These are phyloP conservation scores for Hycleus cichorii DNA, from an alignment of 1,140 invertebrate genomes.

Conservation along the genomic window DNA sequence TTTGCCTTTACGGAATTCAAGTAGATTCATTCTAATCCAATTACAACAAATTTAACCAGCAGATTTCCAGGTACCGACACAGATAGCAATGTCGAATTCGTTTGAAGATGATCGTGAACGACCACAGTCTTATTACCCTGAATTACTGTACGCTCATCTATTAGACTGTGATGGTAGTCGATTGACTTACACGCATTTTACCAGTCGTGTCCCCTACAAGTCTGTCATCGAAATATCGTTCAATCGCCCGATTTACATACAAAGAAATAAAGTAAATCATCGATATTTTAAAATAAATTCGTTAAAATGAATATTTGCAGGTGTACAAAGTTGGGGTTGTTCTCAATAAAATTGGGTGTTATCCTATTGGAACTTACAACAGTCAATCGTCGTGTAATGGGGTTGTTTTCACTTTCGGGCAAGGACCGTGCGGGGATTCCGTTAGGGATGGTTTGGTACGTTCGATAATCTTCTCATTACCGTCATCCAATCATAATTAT, in stretches of 20 bases:
- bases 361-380: slow-evolving; percentile 62
- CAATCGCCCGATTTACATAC: slow-evolving; percentile 66
- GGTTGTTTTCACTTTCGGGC: slow-evolving; percentile 65
- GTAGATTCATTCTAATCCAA: slow-evolving; percentile 35
- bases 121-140: slow-evolving; percentile 51
- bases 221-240: slow-evolving; percentile 69
- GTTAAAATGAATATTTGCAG: slow-evolving; percentile 35
- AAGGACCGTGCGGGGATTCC: slow-evolving; percentile 56
- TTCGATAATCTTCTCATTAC: slow-evolving; percentile 58
- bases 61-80: slow-evolving; percentile 49
- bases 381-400: slow-evolving; percentile 54
- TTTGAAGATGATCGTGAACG: slow-evolving; percentile 28
- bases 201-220: slow-evolving; percentile 58
- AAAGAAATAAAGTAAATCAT: slow-evolving; percentile 55
- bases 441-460: slow-evolving; percentile 66
- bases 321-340: slow-evolving; percentile 72
- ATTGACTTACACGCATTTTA: slow-evolving; percentile 73
- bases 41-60: background rate
- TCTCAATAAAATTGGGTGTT: slow-evolving; percentile 70
- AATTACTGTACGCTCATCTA: slow-evolving; percentile 71
- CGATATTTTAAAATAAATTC: background rate
- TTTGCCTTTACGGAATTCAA: slow-evolving; percentile 63
- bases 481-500: slow-evolving; percentile 25
- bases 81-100: slow-evolving; percentile 46
- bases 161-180: slow-evolving; percentile 66